A percentile compares a stretch with the other conserved stretches of the same genome.
Evolutionary conservation across 2,888 invertebrate genomes (phyloP).

Genomic region (Gortyna flavago): DNA sequence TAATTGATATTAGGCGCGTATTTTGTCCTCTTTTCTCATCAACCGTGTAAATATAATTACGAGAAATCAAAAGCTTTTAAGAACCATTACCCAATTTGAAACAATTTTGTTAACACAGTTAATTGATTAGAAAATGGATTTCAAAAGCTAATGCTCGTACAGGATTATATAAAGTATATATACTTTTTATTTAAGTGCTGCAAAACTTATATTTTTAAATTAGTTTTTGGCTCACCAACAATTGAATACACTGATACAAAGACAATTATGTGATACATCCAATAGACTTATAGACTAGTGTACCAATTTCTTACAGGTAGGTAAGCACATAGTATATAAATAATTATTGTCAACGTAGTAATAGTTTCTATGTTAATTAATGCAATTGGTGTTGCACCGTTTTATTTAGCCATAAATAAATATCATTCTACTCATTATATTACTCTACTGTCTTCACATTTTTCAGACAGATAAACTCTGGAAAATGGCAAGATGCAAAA

Average conservation of each 20-base stretch:
- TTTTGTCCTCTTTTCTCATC: slow-evolving; percentile 64
- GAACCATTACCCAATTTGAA: slow-evolving; percentile 54
- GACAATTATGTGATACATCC: too few relatives aligned
- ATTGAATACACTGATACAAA: too few relatives aligned
- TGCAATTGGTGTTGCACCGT: not conserved
- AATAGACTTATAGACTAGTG: too few relatives aligned
- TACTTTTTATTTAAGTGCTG: not conserved
- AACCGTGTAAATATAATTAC: slow-evolving; percentile 67
- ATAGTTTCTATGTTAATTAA: not conserved
- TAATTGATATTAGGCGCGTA: slow-evolving; percentile 72
- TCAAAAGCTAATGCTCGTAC: not conserved
- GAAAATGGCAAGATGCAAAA: not conserved
- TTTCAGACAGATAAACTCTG: too few relatives aligned
- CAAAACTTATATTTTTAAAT: too few relatives aligned
- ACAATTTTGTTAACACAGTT: slow-evolving; percentile 49
- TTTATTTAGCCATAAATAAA: not conserved
- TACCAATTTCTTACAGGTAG: too few relatives aligned
- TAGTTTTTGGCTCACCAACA: too few relatives aligned
- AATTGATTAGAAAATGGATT: slow-evolving; percentile 31
- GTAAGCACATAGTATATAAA: not conserved
- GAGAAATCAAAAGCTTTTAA: slow-evolving; percentile 65
- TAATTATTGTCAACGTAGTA: not conserved
- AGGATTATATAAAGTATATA: not conserved
- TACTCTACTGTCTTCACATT: not conserved
- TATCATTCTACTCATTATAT: not conserved